phyloP scores from a whole-genome alignment of 2,113 vertebrate genomes.

The Haplochromis vanheusdeni region DNA sequence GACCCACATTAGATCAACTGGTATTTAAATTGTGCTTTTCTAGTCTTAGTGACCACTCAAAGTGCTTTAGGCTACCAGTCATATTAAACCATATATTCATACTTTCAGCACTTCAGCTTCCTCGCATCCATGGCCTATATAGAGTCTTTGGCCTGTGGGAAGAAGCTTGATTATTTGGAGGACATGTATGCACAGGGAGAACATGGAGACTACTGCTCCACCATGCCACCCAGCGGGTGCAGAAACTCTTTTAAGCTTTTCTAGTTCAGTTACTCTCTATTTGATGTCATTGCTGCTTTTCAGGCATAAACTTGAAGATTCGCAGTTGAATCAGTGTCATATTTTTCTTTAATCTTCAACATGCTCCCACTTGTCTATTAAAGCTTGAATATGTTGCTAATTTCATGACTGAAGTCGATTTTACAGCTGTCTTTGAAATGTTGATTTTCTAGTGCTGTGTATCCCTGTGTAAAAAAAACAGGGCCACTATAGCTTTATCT shows the following conservation, averaged over 20 bases:
- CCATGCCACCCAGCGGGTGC: not conserved
- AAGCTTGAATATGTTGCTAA: not conserved
- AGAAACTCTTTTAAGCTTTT: not conserved
- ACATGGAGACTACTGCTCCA: not conserved
- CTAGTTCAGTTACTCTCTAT: not conserved
- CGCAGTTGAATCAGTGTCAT: not conserved
- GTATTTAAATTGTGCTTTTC: not conserved
- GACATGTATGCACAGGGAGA: not conserved
- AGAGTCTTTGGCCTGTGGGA: not conserved
- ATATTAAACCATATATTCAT: not conserved
- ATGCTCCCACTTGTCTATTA: not conserved
- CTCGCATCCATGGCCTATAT: not conserved
- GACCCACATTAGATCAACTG: not conserved
- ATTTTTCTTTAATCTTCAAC: not conserved
- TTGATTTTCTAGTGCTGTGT: not conserved
- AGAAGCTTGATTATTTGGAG: not conserved
- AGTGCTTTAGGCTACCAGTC: not conserved
- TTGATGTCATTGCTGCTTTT: not conserved
- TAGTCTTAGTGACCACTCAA: not conserved
- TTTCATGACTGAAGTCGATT: not conserved
- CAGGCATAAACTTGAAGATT: not conserved
- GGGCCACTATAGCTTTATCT: not conserved
- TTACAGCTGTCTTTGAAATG: not conserved
- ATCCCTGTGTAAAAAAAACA: not conserved
- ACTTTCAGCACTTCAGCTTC: rapidly evolving